Conservation (phyloP, 1,140 invertebrate genomes). For the Neelides sp. region DNA sequence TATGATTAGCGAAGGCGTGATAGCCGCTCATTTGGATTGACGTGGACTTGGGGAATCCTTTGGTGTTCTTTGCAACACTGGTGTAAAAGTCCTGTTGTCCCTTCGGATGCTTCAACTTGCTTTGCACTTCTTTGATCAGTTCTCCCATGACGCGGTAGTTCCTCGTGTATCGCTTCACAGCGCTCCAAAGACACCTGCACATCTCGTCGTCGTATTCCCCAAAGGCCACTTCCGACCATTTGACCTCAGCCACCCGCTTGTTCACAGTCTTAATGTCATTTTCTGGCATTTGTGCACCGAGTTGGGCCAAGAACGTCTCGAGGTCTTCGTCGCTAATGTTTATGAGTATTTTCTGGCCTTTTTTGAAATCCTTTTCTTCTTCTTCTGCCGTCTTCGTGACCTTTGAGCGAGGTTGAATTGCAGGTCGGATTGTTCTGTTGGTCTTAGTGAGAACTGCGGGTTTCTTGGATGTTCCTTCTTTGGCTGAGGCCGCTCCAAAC, state of each 20-base stretch:
- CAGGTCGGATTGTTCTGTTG: too few species aligned
- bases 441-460: too few species aligned
- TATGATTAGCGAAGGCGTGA: not conserved
- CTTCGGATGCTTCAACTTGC: not conserved
- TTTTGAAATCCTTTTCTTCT: not conserved
- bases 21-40: not conserved
- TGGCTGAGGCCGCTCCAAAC: too few species aligned
- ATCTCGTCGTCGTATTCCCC: conserved; percentile 1
- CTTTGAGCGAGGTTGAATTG: too few species aligned
- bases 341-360: not conserved
- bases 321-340: conserved; percentile 7
- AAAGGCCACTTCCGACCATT: conserved; percentile 20
- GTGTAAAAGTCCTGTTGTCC: not conserved
- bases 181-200: conserved; percentile 11
- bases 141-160: conserved; percentile 23
- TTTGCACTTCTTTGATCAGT: conserved; percentile 15
- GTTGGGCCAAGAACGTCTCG: not conserved
- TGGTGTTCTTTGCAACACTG: not conserved
- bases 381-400: not conserved
- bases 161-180: conserved; percentile 8
- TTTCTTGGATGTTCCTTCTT: too few species aligned
- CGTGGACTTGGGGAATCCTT: conserved; percentile 4
- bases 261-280: not conserved
- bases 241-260: not conserved
- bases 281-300: not conserved